Percentiles rank a stretch among this genome's conserved stretches.
Conservation (phyloP, 2,888 invertebrate species). For the Pinctada fucata region DNA sequence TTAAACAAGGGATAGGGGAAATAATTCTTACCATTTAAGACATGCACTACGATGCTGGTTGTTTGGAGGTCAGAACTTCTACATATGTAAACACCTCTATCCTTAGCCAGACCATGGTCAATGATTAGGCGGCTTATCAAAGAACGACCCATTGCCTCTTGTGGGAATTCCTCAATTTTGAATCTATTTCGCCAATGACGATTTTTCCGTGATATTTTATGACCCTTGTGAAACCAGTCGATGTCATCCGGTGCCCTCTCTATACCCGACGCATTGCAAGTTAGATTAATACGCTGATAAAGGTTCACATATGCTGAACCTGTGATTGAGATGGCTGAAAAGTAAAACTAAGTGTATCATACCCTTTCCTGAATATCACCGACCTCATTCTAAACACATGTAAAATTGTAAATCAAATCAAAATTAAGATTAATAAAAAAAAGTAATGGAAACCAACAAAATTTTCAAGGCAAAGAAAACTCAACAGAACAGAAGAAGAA, state of each 20-base stretch:
- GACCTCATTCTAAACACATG: too few relatives aligned
- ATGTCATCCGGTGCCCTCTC: slow-evolving; percentile 30
- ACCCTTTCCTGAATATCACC: too few relatives aligned
- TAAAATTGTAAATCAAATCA: neutral
- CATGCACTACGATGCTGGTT: slow-evolving; percentile 7
- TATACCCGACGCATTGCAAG: slow-evolving; percentile 30
- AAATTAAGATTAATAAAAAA: too few relatives aligned
- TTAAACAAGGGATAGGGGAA: too few relatives aligned
- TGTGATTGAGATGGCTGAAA: slow-evolving; percentile 23
- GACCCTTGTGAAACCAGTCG: slow-evolving; percentile 38
- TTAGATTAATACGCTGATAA: slow-evolving; percentile 26
- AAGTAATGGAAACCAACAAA: too few relatives aligned
- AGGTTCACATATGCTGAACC: slow-evolving; percentile 31
- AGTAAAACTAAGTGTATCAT: neutral
- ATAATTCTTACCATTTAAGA: slow-evolving; percentile 19
- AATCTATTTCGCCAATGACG: slow-evolving; percentile 27
- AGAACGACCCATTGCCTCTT: neutral
- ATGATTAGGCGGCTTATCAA: slow-evolving; percentile 27
- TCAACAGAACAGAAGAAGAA: too few relatives aligned
- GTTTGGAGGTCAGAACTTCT: slow-evolving; percentile 7
- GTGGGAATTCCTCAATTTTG: neutral
- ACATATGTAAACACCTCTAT: slow-evolving; percentile 23
- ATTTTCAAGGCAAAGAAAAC: too few relatives aligned
- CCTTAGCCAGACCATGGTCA: slow-evolving; percentile 8
- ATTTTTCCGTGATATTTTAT: slow-evolving; percentile 16